Evolutionary conservation across 2,888 invertebrate genomes (phyloP), one percentile per base, ranked within the genome.

Genomic region (Caradrina kadenii): DNA sequence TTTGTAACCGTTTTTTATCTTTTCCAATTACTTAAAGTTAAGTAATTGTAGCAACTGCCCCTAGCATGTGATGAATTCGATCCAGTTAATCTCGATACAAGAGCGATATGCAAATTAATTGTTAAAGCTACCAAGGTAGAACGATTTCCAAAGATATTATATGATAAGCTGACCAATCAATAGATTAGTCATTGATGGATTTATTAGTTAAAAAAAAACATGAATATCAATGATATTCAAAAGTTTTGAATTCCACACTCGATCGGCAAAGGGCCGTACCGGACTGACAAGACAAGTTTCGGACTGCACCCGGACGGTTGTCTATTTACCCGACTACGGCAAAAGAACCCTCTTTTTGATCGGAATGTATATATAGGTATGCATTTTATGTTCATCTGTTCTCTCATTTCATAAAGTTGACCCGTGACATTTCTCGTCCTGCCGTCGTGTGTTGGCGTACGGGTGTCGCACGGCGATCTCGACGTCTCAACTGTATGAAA

Each of bases 1-100:
- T 52, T 58, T 19, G 17, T 22, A 61, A 58, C 63, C 35, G 39
- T 22, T 68, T 56, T 76, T 54, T 74, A 63, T 64, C 42, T 52
- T 48, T 53, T 17, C 55, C 78, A 79, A 79, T 79, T 73, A 79
- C 78, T 81, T 73, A 69, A 67, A 73, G 61, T 69, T 50, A 80
- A 80, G 81, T 77, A 80, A 80, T 72, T 67, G 77, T 58, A 54
- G 31, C 53, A 66, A 66, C 56, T 61, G 62, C 58, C 42, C 49
- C 58, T 21, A 53, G 66, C 77, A 56, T 56, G 77, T 75, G 65
- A 79, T 80, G 52, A 67, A 77, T 80, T 69, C 55, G 49, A 31
- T 65, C 19, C 66, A 54, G 50, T 56, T 79, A 52, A 70, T 78
- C 64, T 63, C 59, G 64, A 73, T 68, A 69, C 69, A 75, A 66